Base-by-base conservation (phyloP, 2,797 vertebrate genomes). In the Myotis daubentonii region DNA sequence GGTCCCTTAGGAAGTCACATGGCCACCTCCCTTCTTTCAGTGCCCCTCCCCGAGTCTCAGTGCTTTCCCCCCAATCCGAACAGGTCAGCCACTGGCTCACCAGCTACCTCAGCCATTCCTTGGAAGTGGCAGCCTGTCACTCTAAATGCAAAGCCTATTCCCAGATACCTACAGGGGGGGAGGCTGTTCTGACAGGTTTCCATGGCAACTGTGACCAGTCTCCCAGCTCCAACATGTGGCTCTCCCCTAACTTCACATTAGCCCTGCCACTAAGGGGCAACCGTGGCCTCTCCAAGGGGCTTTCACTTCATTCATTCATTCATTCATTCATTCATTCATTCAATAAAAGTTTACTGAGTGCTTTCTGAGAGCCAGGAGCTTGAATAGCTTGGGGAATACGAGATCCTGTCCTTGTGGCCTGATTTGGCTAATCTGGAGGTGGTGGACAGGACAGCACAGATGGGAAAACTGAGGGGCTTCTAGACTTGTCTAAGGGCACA, bases 1-100 rank as follows among this genome's bases (percentile, higher is more conserved):
- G 44, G 70, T 10, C 85, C 44, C 80, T 87, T 78, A 57, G 87
- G 92, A 88, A 89, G 86, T 86, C 87, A 72, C 28, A 41, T 68
- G 84, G 36, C 44, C 22, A 41, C 17, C 17, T 51, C 66, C 10
- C 41, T 28, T 60, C 49, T 76, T 80, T 41, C 25, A 71, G 30
- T 2, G 19, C 38, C 81, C 33, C 41, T n/a, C 19, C 41, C 53
- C 47, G 25, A 20, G 57, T 15, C 30, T 30, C 3, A 1, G 25
- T 8, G 44, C 17, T 47, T 70, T 51, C 8, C 25, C 57, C 16
- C 53, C 15, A 44, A 5, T 22, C 6, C 28, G 16, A 78, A 33
- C 20, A 75, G 38, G 53, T 47, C 49, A 62, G 72, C 71, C 25
- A 5, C 36, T 55, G 65, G 38, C 36, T 78, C 30, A 25, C 51